Evolutionary conservation across 2,888 invertebrate species (phyloP).

Genomic region (Molanna angustata): DNA sequence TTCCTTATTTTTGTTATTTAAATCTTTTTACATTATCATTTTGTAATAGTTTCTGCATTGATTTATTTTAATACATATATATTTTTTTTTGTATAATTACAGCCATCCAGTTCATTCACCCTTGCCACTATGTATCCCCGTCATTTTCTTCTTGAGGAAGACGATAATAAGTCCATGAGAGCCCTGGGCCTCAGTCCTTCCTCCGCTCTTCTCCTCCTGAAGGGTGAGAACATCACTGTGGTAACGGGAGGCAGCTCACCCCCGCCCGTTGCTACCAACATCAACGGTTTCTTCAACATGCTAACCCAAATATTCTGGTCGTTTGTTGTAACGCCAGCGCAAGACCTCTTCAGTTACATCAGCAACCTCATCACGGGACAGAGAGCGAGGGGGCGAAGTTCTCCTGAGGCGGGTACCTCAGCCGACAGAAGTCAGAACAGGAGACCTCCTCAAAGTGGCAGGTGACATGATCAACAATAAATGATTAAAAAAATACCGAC

Average conservation of each 20-base stretch:
- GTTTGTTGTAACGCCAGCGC: constrained; percentile 58
- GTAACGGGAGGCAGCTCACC: constrained; percentile 19
- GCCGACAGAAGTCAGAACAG: constrained; percentile 7
- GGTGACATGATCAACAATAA: too few relatives aligned
- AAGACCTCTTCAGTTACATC: constrained; percentile 52
- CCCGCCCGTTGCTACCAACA: constrained; percentile 15
- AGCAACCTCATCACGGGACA: constrained; percentile 45
- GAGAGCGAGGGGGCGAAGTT: constrained; percentile 38
- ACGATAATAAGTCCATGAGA: constrained; percentile 55
- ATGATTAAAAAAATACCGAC: too few relatives aligned
- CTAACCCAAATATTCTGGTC: constrained; percentile 58
- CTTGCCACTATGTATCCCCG: constrained; percentile 78
- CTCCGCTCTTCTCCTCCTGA: constrained; percentile 72
- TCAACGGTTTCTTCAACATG: constrained; percentile 37
- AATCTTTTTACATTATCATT: too few relatives aligned
- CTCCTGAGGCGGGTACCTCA: constrained; percentile 35
- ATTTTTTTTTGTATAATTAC: constrained; percentile 11
- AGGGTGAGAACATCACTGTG: constrained; percentile 38
- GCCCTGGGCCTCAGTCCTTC: constrained; percentile 72
- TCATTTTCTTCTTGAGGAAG: constrained; percentile 59
- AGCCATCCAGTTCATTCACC: constrained; percentile 59
- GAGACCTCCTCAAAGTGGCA: too few relatives aligned
- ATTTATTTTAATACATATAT: too few relatives aligned
- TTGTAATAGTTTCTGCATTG: too few relatives aligned
- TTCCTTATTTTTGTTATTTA: too few relatives aligned